These are phyloP conservation scores for Neodontobutis hainanensis DNA, from an alignment of 2,113 vertebrate genomes.

Conservation along the genomic window DNA sequence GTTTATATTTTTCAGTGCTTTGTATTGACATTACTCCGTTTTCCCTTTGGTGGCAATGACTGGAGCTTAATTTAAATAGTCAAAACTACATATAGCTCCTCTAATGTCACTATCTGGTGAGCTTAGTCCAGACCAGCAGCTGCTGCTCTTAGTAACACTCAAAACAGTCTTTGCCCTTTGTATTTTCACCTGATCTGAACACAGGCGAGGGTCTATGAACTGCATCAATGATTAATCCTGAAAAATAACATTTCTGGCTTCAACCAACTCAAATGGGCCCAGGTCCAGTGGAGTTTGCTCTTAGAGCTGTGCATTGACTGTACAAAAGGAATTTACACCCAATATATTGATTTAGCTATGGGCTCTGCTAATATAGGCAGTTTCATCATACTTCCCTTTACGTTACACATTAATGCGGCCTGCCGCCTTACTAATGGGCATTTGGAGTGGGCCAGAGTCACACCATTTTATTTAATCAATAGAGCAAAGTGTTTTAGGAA, in stretches of 20 bases:
- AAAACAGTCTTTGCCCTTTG: constrained; percentile 63
- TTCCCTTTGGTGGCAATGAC: too few relatives aligned
- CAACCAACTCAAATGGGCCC: neutral
- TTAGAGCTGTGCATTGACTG: neutral
- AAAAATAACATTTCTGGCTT: constrained; percentile 30
- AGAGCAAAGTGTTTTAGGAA: too few relatives aligned
- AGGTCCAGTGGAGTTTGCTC: neutral
- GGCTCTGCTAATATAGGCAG: neutral
- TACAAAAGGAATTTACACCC: constrained; percentile 3
- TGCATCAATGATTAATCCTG: constrained; percentile 66
- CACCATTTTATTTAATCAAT: too few relatives aligned
- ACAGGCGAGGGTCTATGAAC: constrained; percentile 33
- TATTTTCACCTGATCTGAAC: constrained; percentile 43
- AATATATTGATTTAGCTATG: neutral
- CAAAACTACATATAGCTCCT: too few relatives aligned
- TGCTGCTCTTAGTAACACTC: constrained; percentile 2
- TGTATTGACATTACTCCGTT: too few relatives aligned
- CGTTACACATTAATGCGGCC: too few relatives aligned
- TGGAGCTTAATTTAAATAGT: too few relatives aligned
- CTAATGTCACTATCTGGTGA: neutral
- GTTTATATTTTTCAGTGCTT: too few relatives aligned
- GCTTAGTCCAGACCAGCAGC: constrained; percentile 9
- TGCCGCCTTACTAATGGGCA: too few relatives aligned
- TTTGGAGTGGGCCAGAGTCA: too few relatives aligned
- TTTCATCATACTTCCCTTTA: neutral